These are phyloP conservation scores for Herpailurus yagouaroundi DNA, from an alignment of 2,113 vertebrate species.

Conservation along the genomic window DNA sequence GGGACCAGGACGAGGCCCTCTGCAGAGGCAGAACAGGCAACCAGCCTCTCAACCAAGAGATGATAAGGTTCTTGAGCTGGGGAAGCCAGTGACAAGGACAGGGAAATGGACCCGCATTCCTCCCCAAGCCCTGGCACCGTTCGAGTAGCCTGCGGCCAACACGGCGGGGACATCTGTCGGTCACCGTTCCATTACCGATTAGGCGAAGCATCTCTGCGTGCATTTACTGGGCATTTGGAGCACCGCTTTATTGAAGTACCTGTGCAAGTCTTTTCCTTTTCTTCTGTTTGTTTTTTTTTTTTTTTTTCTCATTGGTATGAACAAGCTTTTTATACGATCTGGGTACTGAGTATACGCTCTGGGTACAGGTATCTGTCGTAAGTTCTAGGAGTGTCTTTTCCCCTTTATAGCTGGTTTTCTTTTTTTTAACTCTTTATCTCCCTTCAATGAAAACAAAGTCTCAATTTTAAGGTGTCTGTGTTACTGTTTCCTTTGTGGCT, in stretches of 20 bases:
- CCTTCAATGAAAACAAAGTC: not conserved
- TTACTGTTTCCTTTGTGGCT: not conserved
- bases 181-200: rapidly evolving
- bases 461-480: not conserved
- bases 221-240: rapidly evolving
- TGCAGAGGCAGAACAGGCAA: not conserved
- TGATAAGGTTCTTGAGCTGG: not conserved
- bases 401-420: not conserved
- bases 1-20: rapidly evolving
- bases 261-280: too few species aligned
- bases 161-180: rapidly evolving
- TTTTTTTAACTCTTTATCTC: not conserved
- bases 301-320: not conserved
- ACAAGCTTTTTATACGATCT: not conserved
- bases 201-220: too few species aligned
- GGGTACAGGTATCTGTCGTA: not conserved
- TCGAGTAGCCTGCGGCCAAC: not conserved
- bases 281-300: too few species aligned
- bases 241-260: rapidly evolving
- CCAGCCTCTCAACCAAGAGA: not conserved
- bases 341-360: not conserved
- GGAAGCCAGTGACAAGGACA: not conserved
- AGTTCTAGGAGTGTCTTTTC: rapidly evolving
- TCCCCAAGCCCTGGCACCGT: not conserved
- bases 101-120: not conserved